A percentile compares a stretch with the other conserved stretches of the same genome.
phyloP scores from a whole-genome alignment of 2,888 invertebrate species.

The Dynastes hyllus region DNA sequence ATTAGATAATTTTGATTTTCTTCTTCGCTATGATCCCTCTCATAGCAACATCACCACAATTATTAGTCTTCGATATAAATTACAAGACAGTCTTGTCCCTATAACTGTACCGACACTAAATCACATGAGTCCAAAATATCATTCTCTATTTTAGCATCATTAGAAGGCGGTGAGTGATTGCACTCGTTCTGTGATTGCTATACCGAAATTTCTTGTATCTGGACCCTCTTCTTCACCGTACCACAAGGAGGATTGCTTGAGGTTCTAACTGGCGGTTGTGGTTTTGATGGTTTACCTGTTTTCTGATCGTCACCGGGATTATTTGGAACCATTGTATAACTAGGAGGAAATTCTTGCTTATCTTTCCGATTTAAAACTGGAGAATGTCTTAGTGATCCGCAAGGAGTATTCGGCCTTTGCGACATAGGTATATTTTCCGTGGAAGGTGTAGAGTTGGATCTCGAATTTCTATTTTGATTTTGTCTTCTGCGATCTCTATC shows the following conservation, averaged over 20 bases:
- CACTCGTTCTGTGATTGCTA: slow-evolving; percentile 72
- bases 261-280: slow-evolving; percentile 68
- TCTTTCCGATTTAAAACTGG: slow-evolving; percentile 65
- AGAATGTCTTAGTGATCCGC: slow-evolving; percentile 67
- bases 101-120: slow-evolving; percentile 69
- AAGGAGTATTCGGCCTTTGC: slow-evolving; percentile 70
- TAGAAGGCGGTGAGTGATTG: slow-evolving; percentile 55
- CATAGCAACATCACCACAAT: slow-evolving; percentile 9
- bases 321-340: slow-evolving; percentile 72
- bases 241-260: slow-evolving; percentile 71
- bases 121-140: slow-evolving; percentile 65
- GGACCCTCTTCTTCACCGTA: slow-evolving; percentile 84
- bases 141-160: slow-evolving; percentile 64
- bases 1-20: slow-evolving; percentile 2
- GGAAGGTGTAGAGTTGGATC: slow-evolving; percentile 66
- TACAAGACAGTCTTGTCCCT: slow-evolving; percentile 63
- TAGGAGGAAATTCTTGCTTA: slow-evolving; percentile 71
- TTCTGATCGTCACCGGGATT: slow-evolving; percentile 64
- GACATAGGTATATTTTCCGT: slow-evolving; percentile 70
- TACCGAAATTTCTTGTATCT: slow-evolving; percentile 87
- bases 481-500: slow-evolving; percentile 72
- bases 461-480: slow-evolving; percentile 56
- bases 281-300: slow-evolving; percentile 65
- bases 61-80: slow-evolving; percentile 61
- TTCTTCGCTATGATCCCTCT: neutral